These are phyloP conservation scores for Nothura maculosa DNA, from an alignment of 2,797 vertebrate species.

Conservation along the genomic window DNA sequence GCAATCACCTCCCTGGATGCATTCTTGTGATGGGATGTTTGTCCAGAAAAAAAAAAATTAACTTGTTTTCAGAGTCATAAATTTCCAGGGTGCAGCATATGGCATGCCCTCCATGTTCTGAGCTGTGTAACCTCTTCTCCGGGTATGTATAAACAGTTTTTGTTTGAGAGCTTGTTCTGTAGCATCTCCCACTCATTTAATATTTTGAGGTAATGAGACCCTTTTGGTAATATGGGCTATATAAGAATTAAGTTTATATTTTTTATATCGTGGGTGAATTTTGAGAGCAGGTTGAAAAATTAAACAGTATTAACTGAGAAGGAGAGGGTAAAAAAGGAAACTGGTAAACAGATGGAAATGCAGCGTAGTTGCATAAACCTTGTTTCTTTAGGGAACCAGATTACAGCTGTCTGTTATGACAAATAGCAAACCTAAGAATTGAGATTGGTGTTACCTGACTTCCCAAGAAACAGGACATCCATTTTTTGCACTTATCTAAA, in stretches of 20 bases:
- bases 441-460: background rate
- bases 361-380: background rate
- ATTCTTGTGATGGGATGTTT: background rate
- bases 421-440: background rate
- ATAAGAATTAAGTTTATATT: background rate
- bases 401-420: background rate
- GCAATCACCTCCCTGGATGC: background rate
- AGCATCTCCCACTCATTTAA: background rate
- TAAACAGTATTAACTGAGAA: background rate
- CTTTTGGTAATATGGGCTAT: fast-evolving
- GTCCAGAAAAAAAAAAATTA: background rate
- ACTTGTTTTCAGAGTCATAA: background rate
- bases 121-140: background rate
- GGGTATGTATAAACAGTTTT: background rate
- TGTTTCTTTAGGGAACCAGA: background rate
- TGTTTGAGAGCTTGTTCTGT: background rate
- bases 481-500: background rate
- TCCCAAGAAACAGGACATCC: background rate
- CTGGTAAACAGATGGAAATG: background rate
- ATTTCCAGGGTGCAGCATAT: background rate
- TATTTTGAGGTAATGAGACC: background rate
- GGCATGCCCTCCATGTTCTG: background rate
- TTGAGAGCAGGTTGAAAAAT: background rate
- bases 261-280: background rate
- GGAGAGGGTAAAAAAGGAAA: background rate